Base-by-base conservation (phyloP, 2,113 vertebrate genomes). In the Eira barbara region DNA sequence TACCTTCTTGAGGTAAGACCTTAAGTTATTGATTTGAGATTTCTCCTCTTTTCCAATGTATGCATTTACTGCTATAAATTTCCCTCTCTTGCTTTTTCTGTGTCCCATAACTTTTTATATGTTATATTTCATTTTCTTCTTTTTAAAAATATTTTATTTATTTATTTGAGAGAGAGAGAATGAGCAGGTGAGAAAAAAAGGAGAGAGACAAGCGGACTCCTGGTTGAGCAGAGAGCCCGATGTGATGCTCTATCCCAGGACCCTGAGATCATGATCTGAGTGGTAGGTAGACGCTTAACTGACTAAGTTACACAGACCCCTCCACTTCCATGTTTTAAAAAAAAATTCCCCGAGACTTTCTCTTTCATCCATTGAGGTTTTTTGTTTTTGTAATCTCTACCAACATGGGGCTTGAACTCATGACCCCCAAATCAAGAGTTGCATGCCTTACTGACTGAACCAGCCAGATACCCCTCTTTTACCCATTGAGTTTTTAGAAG, bases 121-220 rank as follows among this genome's bases (percentile, higher is more conserved):
- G 29, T 42, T 71, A 20, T 79, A 57, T 88, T 76, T 97, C 17
- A 95, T 76, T 82, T 78, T 91, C 31, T 83, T 92, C 88, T 69
- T 69, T 69, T 36, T 69, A 36, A 36, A 36, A 36, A 69, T 69
- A n/a, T 69, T 36, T 69, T n/a, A 20, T 36, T 69, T 69, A 69
- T 69, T 69, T 69, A 69, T 69, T 69, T 69, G 67, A 69, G 34
- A 69, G 67, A 36, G 67, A 69, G 67, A 69, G 67, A 20, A 36
- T 3, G 7, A 69, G 67, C 67, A 69, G 34, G 8, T 67, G 34
- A 17, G 34, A 69, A 18, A 9, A 67, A 31, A 34, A 34, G 7
- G 65, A 69, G 34, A 69, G 63, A 34, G 63, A 67, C 31, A 67
- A 34, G 31, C 14, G 3, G 18, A 69, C 18, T 69, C 34, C 8